Percentiles rank a stretch among this genome's conserved stretches.
These are phyloP conservation scores for Sinocyclocheilus anophthalmus DNA, from an alignment of 2,113 vertebrate genomes.

Conservation along the genomic window DNA sequence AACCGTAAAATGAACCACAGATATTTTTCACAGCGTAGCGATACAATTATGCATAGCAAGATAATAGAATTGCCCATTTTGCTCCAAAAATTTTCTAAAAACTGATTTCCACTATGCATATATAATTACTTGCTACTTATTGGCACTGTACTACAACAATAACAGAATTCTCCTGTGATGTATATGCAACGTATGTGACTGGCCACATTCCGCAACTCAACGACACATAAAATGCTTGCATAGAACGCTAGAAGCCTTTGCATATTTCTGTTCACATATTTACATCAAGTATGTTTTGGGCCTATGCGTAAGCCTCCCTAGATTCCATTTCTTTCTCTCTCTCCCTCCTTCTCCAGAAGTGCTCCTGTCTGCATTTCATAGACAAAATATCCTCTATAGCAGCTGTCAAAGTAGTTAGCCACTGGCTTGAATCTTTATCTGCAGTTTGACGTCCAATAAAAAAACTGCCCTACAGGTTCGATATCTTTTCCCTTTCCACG, in stretches of 20 bases:
- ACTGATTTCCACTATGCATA: background rate
- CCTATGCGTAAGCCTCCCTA: background rate
- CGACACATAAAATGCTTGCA: background rate
- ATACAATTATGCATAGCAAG: background rate
- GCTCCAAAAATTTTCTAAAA: background rate
- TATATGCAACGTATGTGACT: background rate
- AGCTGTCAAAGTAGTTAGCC: conserved; percentile 79
- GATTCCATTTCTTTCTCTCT: background rate
- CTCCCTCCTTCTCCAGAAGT: conserved; percentile 55
- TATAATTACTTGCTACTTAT: too few species aligned
- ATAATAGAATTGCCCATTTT: background rate
- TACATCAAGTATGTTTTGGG: background rate
- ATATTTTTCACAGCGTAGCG: background rate
- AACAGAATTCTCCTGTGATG: background rate
- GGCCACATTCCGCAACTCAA: background rate
- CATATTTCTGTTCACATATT: background rate
- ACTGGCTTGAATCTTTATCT: conserved; percentile 77
- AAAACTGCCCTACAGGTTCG: conserved; percentile 70
- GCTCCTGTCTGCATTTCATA: conserved; percentile 76
- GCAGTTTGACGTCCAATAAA: conserved; percentile 79
- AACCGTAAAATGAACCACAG: background rate
- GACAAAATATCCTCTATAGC: conserved; percentile 78
- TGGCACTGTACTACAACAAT: background rate
- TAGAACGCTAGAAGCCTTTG: background rate
- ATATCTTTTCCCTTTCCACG: conserved; percentile 58